Base-by-base conservation (phyloP, 2,888 invertebrate genomes). In the Drosophila dives region DNA sequence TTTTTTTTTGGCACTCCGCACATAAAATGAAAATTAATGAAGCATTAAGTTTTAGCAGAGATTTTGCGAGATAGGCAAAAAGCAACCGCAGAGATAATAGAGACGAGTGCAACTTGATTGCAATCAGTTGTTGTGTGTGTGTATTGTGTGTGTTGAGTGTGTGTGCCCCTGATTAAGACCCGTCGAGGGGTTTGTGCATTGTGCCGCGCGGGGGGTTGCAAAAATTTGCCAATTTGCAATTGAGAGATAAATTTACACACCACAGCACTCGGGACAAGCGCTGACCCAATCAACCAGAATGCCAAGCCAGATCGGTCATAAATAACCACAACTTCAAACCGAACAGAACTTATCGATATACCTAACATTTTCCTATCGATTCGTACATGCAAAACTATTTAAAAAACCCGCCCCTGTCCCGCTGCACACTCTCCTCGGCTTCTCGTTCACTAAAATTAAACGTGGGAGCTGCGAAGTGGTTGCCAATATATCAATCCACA, bases 191-290 rank as follows among this genome's bases (percentile, higher is more conserved):
- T 56, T 69, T 42, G 49, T 40, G 33, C 34, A 29, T 36, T 48
- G 53, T 51, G 64, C 59, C 62, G 10, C 62, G 10, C 84, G 72
- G 87, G 87, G 82, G 84, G 84, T 75, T 63, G 62, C 45, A 67
- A 68, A 67, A 61, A 6, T 29, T 66, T 61, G 36, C 53, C 15
- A 53, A 66, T 64, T 72, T 70, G 68, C 81, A 79, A 79, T 74
- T 70, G 64, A 69, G 85, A 79, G 86, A 88, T 83, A 84, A 77
- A 80, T 84, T 83, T 53, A 84, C 89, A 89, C 83, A 75, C 75
- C 72, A 72, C 42, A 74, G 88, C 86, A 56, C 67, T 70, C 55
- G 65, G 59, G 64, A 73, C 73, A 64, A 36, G 12, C 38, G 80
- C 83, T 80, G 88, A 68, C 69, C 77, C 80, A 88, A 88, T 86